A percentile compares a stretch with the other conserved stretches of the same genome.
phyloP scores from a whole-genome alignment of 2,113 vertebrate species.

The Cepphus grylle region DNA sequence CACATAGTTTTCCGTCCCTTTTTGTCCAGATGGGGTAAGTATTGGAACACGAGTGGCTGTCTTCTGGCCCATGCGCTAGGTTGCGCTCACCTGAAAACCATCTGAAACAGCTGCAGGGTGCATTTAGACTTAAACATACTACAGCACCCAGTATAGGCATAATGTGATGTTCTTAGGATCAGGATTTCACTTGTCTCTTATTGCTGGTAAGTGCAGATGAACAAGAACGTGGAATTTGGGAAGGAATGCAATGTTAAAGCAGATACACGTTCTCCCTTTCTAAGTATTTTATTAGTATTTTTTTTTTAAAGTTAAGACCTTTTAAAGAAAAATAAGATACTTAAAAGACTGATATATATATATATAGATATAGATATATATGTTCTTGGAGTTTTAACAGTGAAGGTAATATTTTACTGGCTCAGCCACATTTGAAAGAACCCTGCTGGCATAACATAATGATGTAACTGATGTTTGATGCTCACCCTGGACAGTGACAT shows the following conservation, averaged over 20 bases:
- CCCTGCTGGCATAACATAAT: neutral
- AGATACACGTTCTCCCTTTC: accelerated
- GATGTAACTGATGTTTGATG: neutral
- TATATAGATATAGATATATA: neutral
- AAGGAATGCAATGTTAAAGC: neutral
- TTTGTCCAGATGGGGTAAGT: neutral
- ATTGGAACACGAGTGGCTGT: neutral
- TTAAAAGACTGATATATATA: neutral
- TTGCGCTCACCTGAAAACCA: neutral
- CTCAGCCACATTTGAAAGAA: neutral
- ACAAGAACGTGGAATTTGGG: neutral
- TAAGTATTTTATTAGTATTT: neutral
- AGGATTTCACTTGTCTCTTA: neutral
- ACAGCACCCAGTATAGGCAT: neutral
- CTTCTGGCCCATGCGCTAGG: neutral
- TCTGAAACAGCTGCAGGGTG: neutral
- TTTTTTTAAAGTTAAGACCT: neutral
- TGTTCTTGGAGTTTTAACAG: neutral
- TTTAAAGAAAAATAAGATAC: neutral
- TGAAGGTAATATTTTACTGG: neutral
- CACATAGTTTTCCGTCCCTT: neutral
- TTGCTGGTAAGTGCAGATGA: neutral
- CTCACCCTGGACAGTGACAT: neutral
- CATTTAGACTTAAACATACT: neutral
- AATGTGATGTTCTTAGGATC: neutral